phyloP scores from a whole-genome alignment of 64 coral and sea anemone genomes.

The Dendrophyllia cribrosa region DNA sequence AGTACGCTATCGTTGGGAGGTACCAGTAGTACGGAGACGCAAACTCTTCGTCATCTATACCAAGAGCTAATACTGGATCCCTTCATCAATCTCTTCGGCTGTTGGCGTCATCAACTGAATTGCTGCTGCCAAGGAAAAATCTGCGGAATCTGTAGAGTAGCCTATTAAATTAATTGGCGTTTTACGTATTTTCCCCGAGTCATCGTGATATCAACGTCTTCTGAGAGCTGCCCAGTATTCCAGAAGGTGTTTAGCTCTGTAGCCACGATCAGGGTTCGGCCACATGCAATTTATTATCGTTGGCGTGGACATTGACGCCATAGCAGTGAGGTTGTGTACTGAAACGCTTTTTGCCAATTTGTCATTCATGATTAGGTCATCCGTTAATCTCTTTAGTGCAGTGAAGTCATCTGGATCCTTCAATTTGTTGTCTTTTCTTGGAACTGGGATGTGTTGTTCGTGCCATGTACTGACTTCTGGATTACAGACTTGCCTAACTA shows the following conservation, averaged over 20 bases:
- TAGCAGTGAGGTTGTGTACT: too few relatives aligned
- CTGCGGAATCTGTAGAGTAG: slow-evolving; percentile 1
- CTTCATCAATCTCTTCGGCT: background rate
- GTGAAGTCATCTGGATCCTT: too few relatives aligned
- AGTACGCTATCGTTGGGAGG: slow-evolving; percentile 52
- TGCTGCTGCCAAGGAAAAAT: background rate
- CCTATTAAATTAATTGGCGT: background rate
- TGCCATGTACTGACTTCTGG: too few relatives aligned
- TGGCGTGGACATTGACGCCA: too few relatives aligned
- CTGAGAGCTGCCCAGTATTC: background rate
- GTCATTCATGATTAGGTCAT: too few relatives aligned
- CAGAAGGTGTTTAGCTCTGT: slow-evolving; percentile 21
- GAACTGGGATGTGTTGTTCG: too few relatives aligned
- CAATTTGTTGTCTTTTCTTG: too few relatives aligned
- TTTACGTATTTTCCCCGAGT: background rate
- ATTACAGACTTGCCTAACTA: too few relatives aligned
- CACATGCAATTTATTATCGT: slow-evolving; percentile 4
- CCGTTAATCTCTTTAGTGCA: too few relatives aligned
- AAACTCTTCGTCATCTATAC: background rate
- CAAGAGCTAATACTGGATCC: background rate
- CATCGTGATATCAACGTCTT: background rate
- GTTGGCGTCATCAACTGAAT: background rate
- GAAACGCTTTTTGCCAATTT: too few relatives aligned
- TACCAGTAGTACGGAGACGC: slow-evolving; percentile 65
- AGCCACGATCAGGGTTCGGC: slow-evolving; percentile 13